phyloP scores from a whole-genome alignment of 23 tunicate genomes.

The Ascidia mentula region DNA sequence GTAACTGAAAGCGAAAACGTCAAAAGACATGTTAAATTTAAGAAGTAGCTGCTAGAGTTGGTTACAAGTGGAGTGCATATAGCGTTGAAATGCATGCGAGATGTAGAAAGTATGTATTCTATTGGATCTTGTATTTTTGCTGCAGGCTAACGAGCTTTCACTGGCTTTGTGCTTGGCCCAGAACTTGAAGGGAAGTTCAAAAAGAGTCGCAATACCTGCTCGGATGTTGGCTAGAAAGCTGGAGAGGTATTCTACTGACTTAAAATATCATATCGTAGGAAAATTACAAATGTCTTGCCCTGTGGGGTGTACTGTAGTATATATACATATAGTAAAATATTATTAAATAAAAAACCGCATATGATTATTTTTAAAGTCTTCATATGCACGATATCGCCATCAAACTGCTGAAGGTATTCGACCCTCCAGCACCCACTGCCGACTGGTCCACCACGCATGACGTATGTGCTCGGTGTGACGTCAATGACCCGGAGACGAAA shows the following conservation, averaged over 20 bases:
- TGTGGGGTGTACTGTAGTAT: background rate
- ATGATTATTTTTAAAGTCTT: background rate
- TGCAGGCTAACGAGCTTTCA: slow-evolving; percentile 60
- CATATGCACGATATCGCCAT: slow-evolving; percentile 43
- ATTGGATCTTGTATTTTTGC: slow-evolving; percentile 6
- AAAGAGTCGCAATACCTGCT: slow-evolving; percentile 27
- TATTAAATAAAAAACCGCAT: too few relatives aligned
- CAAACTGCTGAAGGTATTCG: slow-evolving; percentile 31
- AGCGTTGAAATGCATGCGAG: too few relatives aligned
- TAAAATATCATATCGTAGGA: background rate
- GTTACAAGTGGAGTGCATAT: too few relatives aligned
- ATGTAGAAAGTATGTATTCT: background rate
- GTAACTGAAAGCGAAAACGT: too few relatives aligned
- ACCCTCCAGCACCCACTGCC: slow-evolving; percentile 6
- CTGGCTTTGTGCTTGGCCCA: slow-evolving; percentile 62
- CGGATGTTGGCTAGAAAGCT: slow-evolving; percentile 42
- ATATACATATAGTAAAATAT: too few relatives aligned
- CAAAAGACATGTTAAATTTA: too few relatives aligned
- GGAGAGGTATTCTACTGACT: slow-evolving; percentile 34
- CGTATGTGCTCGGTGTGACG: slow-evolving; percentile 55
- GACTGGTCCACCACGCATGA: slow-evolving; percentile 62
- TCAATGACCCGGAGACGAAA: slow-evolving; percentile 20
- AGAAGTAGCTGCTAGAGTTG: too few relatives aligned
- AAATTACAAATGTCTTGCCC: background rate
- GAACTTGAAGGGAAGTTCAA: slow-evolving; percentile 18